phyloP scores from a whole-genome alignment of 2,797 vertebrate genomes.

The Poecilia gillii region DNA sequence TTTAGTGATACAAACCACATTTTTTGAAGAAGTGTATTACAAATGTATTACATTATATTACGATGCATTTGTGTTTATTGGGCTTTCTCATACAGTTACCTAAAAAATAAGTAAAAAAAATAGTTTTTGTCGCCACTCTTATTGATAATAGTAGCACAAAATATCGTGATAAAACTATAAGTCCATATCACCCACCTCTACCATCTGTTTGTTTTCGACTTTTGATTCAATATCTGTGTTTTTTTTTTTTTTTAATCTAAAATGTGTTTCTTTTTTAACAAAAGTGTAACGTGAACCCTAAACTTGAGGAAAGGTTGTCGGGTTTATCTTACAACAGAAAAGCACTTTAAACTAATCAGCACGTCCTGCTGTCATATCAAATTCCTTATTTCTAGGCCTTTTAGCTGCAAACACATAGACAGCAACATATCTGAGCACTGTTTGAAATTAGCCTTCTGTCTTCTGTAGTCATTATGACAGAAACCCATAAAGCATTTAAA shows the following conservation, averaged over 20 bases:
- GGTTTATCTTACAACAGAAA: slow-evolving; percentile 32
- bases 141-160: too few species aligned
- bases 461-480: slow-evolving; percentile 13
- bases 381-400: slow-evolving; percentile 29
- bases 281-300: slow-evolving; percentile 1
- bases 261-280: not conserved
- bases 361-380: slow-evolving; percentile 7
- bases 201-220: slow-evolving; percentile 17
- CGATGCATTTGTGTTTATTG: too few species aligned
- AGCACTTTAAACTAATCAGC: slow-evolving; percentile 39
- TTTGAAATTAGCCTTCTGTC: slow-evolving; percentile 11
- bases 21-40: too few species aligned
- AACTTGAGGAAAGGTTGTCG: slow-evolving; percentile 13
- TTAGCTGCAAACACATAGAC: slow-evolving; percentile 6
- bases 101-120: too few species aligned
- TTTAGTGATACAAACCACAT: too few species aligned
- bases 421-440: not conserved
- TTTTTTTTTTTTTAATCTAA: slow-evolving; percentile 4
- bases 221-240: not conserved
- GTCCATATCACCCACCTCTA: not conserved
- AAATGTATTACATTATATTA: too few species aligned
- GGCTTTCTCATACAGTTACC: too few species aligned
- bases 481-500: slow-evolving; percentile 55
- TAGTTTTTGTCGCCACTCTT: too few species aligned
- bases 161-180: too few species aligned